These are phyloP conservation scores for Sminthurides bifidus DNA, from an alignment of 1,140 invertebrate species.

Conservation along the genomic window DNA sequence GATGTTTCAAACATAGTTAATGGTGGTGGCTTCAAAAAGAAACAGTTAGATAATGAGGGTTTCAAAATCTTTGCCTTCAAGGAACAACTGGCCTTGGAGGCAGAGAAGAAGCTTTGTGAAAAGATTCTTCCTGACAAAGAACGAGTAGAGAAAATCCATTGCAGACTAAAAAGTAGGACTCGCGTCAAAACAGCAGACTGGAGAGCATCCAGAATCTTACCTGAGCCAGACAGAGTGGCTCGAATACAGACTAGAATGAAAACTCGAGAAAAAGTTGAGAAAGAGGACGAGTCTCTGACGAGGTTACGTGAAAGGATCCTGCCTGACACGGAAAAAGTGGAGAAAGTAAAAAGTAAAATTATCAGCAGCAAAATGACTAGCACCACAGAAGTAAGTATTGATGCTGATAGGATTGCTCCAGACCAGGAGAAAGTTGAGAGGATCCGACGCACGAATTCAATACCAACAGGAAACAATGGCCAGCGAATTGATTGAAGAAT, in stretches of 20 bases:
- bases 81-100: slow-evolving; percentile 1
- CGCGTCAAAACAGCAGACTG: slow-evolving; percentile 5
- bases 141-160: background rate
- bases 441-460: too few relatives aligned
- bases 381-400: background rate
- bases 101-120: background rate
- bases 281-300: background rate
- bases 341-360: background rate
- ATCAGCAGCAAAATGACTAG: background rate
- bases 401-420: background rate
- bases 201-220: slow-evolving; percentile 4
- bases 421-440: slow-evolving; percentile 4
- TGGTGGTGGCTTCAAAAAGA: background rate
- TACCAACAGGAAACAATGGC: background rate
- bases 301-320: slow-evolving; percentile 1
- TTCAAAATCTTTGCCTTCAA: slow-evolving; percentile 3
- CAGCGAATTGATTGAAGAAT: too few relatives aligned
- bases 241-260: background rate
- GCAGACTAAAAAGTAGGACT: background rate
- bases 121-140: slow-evolving; percentile 5
- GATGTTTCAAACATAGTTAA: background rate
- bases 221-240: background rate
- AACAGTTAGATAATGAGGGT: background rate
- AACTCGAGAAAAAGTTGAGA: background rate
- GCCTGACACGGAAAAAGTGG: background rate